phyloP scores from a whole-genome alignment of 2,113 vertebrate species.

The Pelusios castaneus region DNA sequence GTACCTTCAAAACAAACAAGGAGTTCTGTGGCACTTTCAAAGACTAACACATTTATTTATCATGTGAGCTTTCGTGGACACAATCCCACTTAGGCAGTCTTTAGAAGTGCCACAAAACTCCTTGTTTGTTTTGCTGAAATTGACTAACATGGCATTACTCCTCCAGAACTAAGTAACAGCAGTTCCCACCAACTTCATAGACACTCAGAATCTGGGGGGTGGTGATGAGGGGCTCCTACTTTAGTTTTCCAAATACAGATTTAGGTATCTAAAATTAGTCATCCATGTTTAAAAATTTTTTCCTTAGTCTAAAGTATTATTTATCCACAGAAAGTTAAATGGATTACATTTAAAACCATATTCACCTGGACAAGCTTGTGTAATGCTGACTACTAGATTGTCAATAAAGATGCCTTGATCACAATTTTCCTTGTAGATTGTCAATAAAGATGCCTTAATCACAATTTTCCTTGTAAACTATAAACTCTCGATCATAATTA shows the following conservation, averaged over 20 bases:
- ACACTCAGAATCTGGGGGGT: background rate
- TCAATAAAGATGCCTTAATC: background rate
- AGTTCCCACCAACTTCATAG: background rate
- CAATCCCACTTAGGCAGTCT: too few relatives aligned
- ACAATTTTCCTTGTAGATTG: too few relatives aligned
- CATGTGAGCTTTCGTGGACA: too few relatives aligned
- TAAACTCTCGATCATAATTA: background rate
- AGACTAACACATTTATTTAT: too few relatives aligned
- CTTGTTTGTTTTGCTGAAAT: too few relatives aligned
- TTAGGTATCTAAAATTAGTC: background rate
- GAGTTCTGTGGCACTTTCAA: too few relatives aligned
- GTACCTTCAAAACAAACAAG: too few relatives aligned
- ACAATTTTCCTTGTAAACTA: constrained; percentile 12
- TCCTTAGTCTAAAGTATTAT: background rate
- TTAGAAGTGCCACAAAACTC: too few relatives aligned
- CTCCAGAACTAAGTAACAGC: rapidly evolving
- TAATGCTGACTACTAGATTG: background rate
- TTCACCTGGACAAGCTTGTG: background rate
- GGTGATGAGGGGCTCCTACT: too few relatives aligned
- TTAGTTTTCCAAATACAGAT: background rate
- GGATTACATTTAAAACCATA: background rate
- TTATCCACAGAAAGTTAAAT: background rate
- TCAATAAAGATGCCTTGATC: background rate
- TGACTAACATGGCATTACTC: too few relatives aligned
- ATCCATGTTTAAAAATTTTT: background rate